These are phyloP conservation scores for Ciconia boyciana DNA, from an alignment of 2,113 vertebrate species.

Conservation along the genomic window DNA sequence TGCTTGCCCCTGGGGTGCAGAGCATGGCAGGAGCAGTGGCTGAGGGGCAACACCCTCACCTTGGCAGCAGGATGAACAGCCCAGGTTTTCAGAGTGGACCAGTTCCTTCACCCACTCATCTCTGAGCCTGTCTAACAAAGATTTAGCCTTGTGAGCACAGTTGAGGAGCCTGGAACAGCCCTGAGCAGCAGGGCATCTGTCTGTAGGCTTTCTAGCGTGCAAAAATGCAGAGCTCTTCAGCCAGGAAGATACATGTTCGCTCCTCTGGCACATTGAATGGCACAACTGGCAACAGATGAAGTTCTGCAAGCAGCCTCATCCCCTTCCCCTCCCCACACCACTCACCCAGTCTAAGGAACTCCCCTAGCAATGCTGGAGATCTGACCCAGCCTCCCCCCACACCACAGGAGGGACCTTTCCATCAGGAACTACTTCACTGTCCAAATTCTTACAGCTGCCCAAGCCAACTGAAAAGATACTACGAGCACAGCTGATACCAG, in stretches of 20 bases:
- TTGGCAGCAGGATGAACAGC: not conserved
- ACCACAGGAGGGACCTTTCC: not conserved
- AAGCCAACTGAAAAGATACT: not conserved
- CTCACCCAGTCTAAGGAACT: not conserved
- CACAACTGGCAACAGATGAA: not conserved
- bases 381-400: not conserved
- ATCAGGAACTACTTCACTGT: not conserved
- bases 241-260: not conserved
- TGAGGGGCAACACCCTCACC: not conserved
- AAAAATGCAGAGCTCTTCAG: not conserved
- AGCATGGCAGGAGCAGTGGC: not conserved
- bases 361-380: not conserved
- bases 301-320: not conserved
- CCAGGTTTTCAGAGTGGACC: not conserved
- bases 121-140: not conserved
- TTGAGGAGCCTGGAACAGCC: not conserved
- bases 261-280: not conserved
- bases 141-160: not conserved
- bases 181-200: not conserved
- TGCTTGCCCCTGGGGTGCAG: not conserved
- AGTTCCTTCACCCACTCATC: not conserved
- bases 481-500: not conserved
- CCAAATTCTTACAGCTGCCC: not conserved
- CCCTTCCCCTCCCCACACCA: not conserved
- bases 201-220: not conserved